A percentile compares a stretch with the other conserved stretches of the same genome.
Conservation (phyloP, 2,888 invertebrate species). For the Dermolepida albohirtum region DNA sequence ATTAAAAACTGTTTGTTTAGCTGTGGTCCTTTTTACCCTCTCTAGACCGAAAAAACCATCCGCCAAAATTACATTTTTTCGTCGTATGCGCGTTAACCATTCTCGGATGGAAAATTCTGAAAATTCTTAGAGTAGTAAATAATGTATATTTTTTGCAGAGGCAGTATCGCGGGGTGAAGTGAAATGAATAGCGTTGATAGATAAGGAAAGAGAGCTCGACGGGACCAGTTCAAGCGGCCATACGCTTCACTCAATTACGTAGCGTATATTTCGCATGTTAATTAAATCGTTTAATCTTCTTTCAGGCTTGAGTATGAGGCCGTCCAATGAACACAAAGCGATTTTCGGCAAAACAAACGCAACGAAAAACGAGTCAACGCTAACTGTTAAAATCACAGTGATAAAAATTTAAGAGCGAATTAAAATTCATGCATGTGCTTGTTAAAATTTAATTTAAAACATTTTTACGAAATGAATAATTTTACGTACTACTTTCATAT, state of each 20-base stretch:
- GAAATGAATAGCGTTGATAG: not conserved
- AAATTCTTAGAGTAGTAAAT: constrained; percentile 8
- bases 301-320: not conserved
- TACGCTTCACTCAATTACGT: constrained; percentile 25
- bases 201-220: constrained; percentile 3
- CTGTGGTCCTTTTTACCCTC: not conserved
- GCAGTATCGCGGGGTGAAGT: not conserved
- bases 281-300: constrained; percentile 35
- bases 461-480: no score
- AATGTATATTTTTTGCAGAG: constrained; percentile 24
- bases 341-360: not conserved
- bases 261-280: constrained; percentile 21
- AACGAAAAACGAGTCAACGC: no score
- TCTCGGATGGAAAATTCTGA: not conserved
- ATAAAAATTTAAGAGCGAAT: no score
- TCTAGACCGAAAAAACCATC: no score
- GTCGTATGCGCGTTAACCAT: not conserved
- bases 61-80: constrained; percentile 11
- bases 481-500: no score
- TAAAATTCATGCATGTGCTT: not conserved
- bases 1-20: constrained; percentile 25
- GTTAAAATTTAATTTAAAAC: not conserved
- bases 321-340: not conserved
- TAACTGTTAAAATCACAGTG: no score
- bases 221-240: not conserved